Evolutionary conservation across 2,888 invertebrate genomes (phyloP).

Genomic region (Phortica okadai): DNA sequence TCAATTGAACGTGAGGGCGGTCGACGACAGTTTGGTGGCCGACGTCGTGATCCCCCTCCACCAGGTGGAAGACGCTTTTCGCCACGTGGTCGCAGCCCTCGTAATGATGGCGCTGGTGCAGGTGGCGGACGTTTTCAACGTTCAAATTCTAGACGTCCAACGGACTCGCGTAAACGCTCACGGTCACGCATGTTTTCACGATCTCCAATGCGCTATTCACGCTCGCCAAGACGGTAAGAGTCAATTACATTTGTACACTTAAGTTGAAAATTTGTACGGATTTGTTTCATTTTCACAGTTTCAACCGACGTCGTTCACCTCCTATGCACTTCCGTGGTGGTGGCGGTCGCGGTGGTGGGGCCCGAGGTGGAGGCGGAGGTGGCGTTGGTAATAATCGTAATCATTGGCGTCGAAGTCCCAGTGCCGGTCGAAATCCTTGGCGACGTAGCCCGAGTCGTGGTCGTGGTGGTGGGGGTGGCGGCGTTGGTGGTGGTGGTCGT

Average conservation of each 20-base stretch:
- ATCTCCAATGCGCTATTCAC: constrained; percentile 73
- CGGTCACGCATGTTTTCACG: constrained; percentile 73
- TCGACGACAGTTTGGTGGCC: constrained; percentile 63
- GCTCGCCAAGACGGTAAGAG: constrained; percentile 74
- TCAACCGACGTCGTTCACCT: constrained; percentile 73
- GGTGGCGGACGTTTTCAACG: constrained; percentile 68
- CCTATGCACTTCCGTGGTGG: constrained; percentile 65
- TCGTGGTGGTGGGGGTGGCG: constrained; percentile 53
- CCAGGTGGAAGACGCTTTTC: constrained; percentile 64
- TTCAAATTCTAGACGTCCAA: constrained; percentile 72
- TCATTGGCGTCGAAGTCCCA: constrained; percentile 65
- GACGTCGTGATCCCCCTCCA: constrained; percentile 63
- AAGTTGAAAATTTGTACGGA: not conserved
- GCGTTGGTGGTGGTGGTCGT: constrained; percentile 46
- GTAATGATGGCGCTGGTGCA: constrained; percentile 51
- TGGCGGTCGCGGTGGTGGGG: constrained; percentile 60
- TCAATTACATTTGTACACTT: not conserved
- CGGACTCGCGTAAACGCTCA: constrained; percentile 70
- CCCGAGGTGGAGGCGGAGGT: constrained; percentile 56
- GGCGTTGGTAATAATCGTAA: constrained; percentile 63
- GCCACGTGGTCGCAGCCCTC: constrained; percentile 65
- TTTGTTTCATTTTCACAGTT: constrained; percentile 54
- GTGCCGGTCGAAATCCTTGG: constrained; percentile 69
- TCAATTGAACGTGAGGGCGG: constrained; percentile 72
- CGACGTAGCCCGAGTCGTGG: constrained; percentile 70